Percentiles rank a stretch among this genome's conserved stretches.
phyloP scores from a whole-genome alignment of 2,797 vertebrate genomes.

The Orientallactaga sibirica region DNA sequence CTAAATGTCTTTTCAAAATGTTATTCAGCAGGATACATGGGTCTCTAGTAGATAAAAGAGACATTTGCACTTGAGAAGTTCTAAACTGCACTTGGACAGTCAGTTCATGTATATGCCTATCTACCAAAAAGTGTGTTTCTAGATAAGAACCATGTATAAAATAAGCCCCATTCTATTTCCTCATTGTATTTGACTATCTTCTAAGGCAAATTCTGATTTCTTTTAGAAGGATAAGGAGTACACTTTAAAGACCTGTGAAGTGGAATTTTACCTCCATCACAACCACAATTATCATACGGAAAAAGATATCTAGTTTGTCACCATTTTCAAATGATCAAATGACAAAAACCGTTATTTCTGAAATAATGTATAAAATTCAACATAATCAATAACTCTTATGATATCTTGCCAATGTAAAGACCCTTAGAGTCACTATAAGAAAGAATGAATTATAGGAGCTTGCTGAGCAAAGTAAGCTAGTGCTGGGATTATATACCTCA shows the following conservation, averaged over 20 bases:
- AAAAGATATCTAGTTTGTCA: background rate
- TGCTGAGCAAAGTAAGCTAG: background rate
- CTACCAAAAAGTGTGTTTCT: background rate
- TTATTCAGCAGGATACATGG: slow-evolving; percentile 36
- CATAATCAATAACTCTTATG: background rate
- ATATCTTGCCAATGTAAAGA: background rate
- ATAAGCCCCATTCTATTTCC: background rate
- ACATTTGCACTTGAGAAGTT: slow-evolving; percentile 48
- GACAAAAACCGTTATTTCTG: slow-evolving; percentile 22
- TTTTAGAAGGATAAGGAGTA: background rate
- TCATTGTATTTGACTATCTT: background rate
- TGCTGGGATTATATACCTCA: slow-evolving; percentile 5
- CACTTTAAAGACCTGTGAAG: background rate
- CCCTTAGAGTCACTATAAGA: slow-evolving; percentile 32
- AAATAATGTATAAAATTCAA: slow-evolving; percentile 40
- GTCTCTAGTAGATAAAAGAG: background rate
- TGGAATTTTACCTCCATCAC: slow-evolving; percentile 28
- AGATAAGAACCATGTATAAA: background rate
- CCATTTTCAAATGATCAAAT: slow-evolving; percentile 17
- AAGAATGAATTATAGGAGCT: background rate
- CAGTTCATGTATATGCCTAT: background rate
- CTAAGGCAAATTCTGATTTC: slow-evolving; percentile 33
- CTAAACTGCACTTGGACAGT: slow-evolving; percentile 22
- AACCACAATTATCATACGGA: slow-evolving; percentile 26
- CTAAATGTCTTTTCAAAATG: slow-evolving; percentile 46